phyloP scores from a whole-genome alignment of 1,140 invertebrate species.

The Tetragonula clypearis region DNA sequence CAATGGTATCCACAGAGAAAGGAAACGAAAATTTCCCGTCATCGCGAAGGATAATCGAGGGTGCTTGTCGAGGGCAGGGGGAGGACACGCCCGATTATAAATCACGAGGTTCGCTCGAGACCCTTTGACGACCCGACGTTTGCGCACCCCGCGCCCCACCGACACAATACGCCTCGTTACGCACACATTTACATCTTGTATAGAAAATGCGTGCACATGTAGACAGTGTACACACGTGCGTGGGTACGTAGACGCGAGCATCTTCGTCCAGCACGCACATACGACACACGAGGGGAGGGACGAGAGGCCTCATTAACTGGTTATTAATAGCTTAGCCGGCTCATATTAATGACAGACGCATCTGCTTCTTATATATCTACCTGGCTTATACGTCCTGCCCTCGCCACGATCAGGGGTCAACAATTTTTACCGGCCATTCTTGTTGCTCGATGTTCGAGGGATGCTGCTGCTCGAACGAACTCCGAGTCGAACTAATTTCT shows the following conservation, averaged over 20 bases:
- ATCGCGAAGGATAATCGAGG: slow-evolving; percentile 40
- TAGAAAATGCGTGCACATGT: background rate
- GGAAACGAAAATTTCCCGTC: slow-evolving; percentile 34
- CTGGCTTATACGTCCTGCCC: slow-evolving; percentile 53
- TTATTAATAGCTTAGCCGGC: slow-evolving; percentile 77
- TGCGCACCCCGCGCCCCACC: slow-evolving; percentile 24
- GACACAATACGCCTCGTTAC: slow-evolving; percentile 57
- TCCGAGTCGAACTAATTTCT: background rate
- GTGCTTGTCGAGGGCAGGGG: background rate
- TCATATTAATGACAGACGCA: slow-evolving; percentile 78
- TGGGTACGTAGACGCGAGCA: slow-evolving; percentile 40
- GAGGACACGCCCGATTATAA: slow-evolving; percentile 67
- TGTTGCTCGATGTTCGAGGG: background rate
- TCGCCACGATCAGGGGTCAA: slow-evolving; percentile 41
- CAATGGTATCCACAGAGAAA: too few species aligned
- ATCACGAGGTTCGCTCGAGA: slow-evolving; percentile 66
- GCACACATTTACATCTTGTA: background rate
- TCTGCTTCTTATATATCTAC: slow-evolving; percentile 74
- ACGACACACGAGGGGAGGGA: slow-evolving; percentile 62
- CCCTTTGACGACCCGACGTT: slow-evolving; percentile 70
- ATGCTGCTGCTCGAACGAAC: background rate
- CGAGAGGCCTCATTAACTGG: slow-evolving; percentile 77
- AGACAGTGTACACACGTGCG: slow-evolving; percentile 32
- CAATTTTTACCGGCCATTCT: slow-evolving; percentile 53
- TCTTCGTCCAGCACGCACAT: slow-evolving; percentile 58